Conservation (phyloP, 2,797 vertebrate genomes). For the Muraenolepis orangiensis region DNA sequence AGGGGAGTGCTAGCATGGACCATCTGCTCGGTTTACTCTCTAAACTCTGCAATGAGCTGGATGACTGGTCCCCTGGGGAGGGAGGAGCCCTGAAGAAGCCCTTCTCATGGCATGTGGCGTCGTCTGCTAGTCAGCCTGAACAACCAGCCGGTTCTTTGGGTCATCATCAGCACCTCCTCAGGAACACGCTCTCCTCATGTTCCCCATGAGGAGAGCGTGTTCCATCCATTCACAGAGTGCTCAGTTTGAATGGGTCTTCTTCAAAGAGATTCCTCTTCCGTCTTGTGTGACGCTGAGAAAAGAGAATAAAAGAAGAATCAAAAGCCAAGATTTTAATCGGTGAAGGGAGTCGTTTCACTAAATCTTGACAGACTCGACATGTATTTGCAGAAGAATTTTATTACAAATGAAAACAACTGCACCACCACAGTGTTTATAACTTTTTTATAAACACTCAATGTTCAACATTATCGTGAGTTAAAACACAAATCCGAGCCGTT, state of each 20-base stretch:
- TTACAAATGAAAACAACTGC: background rate
- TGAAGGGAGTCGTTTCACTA: background rate
- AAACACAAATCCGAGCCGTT: slow-evolving; percentile 37
- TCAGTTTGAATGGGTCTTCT: background rate
- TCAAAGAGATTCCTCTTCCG: background rate
- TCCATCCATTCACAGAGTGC: background rate
- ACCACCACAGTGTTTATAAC: background rate
- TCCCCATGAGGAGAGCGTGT: background rate
- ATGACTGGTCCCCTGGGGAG: no score
- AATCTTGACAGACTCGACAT: background rate
- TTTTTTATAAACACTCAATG: background rate
- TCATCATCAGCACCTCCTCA: background rate
- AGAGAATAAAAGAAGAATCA: background rate
- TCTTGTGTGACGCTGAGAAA: background rate
- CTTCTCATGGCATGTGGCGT: no score
- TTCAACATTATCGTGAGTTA: slow-evolving; percentile 28
- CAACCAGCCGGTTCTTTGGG: background rate
- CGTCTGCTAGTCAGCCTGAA: background rate
- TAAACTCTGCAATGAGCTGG: no score
- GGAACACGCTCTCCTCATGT: no score
- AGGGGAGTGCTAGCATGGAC: no score
- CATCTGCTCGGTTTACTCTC: no score
- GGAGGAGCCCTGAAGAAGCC: no score
- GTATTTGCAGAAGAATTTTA: background rate
- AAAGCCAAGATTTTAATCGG: background rate